Evolutionary conservation across 2,888 invertebrate genomes (phyloP).

Genomic region (Brachyptera risi): DNA sequence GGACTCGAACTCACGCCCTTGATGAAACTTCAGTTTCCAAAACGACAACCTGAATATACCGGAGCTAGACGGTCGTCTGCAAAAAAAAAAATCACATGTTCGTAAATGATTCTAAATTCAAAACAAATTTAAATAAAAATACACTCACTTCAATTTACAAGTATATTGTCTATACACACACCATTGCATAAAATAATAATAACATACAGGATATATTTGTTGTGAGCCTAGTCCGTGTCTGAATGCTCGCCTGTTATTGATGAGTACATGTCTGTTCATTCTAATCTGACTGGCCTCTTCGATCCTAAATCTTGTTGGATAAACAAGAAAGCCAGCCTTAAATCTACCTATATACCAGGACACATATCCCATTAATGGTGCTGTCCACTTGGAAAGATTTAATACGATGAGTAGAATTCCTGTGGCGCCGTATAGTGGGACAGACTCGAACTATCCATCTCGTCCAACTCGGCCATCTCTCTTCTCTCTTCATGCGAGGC

Average conservation of each 20-base stretch:
- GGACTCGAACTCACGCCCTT: too few species aligned
- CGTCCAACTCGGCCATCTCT: constrained; percentile 7
- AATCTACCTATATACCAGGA: constrained; percentile 7
- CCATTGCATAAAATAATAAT: too few species aligned
- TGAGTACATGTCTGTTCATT: neutral
- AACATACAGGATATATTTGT: neutral
- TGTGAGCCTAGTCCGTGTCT: too few species aligned
- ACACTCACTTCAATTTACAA: too few species aligned
- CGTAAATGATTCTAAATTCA: too few species aligned
- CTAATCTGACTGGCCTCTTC: neutral
- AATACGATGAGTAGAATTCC: constrained; percentile 28
- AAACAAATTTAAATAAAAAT: too few species aligned
- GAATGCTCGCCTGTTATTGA: too few species aligned
- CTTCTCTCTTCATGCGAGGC: too few species aligned
- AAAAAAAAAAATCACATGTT: too few species aligned
- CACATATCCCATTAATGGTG: constrained; percentile 26
- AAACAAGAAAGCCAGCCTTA: constrained; percentile 6
- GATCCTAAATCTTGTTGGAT: neutral
- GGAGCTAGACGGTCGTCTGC: neutral
- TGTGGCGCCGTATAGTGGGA: constrained; percentile 23
- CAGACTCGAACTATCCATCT: constrained; percentile 23
- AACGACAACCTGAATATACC: too few species aligned
- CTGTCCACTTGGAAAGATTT: constrained; percentile 29
- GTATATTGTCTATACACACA: too few species aligned
- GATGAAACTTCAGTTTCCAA: too few species aligned